Base-by-base conservation (phyloP, 1,140 invertebrate species). In the Micrasema minimum region DNA sequence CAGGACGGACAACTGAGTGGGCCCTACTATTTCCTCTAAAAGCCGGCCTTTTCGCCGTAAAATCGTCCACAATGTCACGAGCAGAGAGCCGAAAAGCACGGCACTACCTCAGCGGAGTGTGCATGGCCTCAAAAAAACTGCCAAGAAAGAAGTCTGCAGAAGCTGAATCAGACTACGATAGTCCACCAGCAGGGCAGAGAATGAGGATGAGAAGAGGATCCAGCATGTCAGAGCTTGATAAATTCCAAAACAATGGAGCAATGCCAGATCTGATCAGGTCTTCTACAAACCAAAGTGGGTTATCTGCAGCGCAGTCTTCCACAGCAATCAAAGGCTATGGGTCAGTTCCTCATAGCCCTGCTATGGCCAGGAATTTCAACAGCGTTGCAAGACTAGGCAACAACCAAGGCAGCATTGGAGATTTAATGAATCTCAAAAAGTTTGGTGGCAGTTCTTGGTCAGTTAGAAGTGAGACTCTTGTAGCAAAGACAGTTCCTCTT, bases 391-490 rank as follows among this genome's bases (percentile, higher is more conserved):
- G 80, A 1, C 20, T 65, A 11, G 43, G 43, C 1, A 66, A 59
- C n/a, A 84, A 87, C 1, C 82, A 86, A 2, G 90, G 90, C 1
- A 92, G 90, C 70, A 91, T 93, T 41, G 91, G 91, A 4, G 91
- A 93, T 79, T 79, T 92, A 74, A 93, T 93, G 91, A 93, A 93
- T 78, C 76, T 88, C 74, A 90, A 90, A 77, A 89, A 87, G 75
- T 92, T 90, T 75, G 89, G 88, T 59, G 88, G 88, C 16, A 90
- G 89, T 75, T 88, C 84, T 72, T 90, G 87, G 85, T 90, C 88
- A 75, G 85, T 91, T 1, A 80, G 86, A 80, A 82, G 82, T 78
- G 88, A 91, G 76, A 88, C 88, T 31, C 79, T 91, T 65, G 87
- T 92, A 12, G 90, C 91, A 2, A 85, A 87, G 68, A 87, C 88